These are phyloP conservation scores for Auanema sp. DNA, from an alignment of 2,888 invertebrate genomes.

Conservation along the genomic window DNA sequence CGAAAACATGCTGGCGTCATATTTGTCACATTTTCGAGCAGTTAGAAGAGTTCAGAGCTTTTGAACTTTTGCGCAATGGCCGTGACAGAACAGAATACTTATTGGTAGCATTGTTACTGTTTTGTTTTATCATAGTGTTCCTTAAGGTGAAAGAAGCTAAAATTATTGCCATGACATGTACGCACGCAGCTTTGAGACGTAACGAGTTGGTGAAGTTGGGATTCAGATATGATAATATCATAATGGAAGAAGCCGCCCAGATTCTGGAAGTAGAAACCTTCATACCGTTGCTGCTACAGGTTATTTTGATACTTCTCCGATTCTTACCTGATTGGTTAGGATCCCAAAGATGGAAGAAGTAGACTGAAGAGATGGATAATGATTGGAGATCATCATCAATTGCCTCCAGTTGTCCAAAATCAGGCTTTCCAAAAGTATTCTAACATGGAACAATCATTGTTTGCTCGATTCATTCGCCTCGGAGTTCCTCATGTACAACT, in stretches of 20 bases:
- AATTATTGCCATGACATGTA: constrained; percentile 99
- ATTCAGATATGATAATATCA: constrained; percentile 89
- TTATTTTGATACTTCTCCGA: constrained; percentile 27
- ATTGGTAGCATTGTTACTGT: constrained; percentile 73
- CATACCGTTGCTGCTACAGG: constrained; percentile 91
- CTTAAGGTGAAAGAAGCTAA: constrained; percentile 79
- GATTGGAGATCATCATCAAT: constrained; percentile 98
- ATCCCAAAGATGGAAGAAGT: constrained; percentile 92
- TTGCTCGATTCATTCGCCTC: constrained; percentile 89
- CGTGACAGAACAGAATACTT: constrained; percentile 93
- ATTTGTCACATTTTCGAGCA: constrained; percentile 93
- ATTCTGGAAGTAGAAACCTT: constrained; percentile 99
- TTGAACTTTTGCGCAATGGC: constrained; percentile 91
- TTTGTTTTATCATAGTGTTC: not conserved
- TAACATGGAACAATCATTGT: constrained; percentile 98
- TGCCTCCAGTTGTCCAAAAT: constrained; percentile 98
- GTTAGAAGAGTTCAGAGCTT: constrained; percentile 94
- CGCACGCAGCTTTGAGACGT: constrained; percentile 94
- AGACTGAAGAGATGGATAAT: constrained; percentile 98
- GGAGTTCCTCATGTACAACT: constrained; percentile 96
- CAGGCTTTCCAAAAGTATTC: constrained; percentile 97
- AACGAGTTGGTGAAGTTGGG: constrained; percentile 79
- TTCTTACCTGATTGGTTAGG: constrained; percentile 66
- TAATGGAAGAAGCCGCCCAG: constrained; percentile 99
- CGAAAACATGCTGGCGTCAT: constrained; percentile 88